These are phyloP conservation scores for Porphyrio hochstetteri DNA, from an alignment of 2,113 vertebrate genomes.

Conservation along the genomic window DNA sequence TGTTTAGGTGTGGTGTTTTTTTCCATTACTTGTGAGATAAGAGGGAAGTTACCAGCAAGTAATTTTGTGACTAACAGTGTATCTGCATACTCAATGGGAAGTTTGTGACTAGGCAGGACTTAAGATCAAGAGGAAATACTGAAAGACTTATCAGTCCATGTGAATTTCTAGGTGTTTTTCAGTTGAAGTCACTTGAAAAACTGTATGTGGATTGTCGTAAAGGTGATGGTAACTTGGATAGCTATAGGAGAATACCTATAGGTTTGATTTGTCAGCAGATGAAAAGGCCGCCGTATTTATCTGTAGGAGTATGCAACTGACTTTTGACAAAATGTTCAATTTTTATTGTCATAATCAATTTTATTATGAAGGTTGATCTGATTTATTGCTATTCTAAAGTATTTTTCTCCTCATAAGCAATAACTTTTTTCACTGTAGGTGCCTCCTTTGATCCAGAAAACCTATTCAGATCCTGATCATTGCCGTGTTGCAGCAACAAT, in stretches of 20 bases:
- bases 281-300: not conserved
- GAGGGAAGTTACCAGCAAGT: too few species aligned
- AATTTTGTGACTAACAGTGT: not conserved
- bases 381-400: not conserved
- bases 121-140: not conserved
- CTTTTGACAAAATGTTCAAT: not conserved
- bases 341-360: not conserved
- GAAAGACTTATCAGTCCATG: not conserved
- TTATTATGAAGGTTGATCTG: not conserved
- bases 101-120: not conserved
- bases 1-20: not conserved
- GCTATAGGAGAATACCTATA: not conserved
- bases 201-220: not conserved
- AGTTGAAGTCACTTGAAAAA: not conserved
- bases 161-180: not conserved
- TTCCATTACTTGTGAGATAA: not conserved
- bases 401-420: not conserved
- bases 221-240: not conserved
- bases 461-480: constrained; percentile 92
- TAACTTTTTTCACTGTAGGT: constrained; percentile 74
- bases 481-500: constrained; percentile 95
- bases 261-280: not conserved
- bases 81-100: not conserved
- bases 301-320: not conserved
- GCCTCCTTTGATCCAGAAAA: constrained; percentile 91